phyloP scores from a whole-genome alignment of 2,888 invertebrate genomes.

The Acleris laterana region DNA sequence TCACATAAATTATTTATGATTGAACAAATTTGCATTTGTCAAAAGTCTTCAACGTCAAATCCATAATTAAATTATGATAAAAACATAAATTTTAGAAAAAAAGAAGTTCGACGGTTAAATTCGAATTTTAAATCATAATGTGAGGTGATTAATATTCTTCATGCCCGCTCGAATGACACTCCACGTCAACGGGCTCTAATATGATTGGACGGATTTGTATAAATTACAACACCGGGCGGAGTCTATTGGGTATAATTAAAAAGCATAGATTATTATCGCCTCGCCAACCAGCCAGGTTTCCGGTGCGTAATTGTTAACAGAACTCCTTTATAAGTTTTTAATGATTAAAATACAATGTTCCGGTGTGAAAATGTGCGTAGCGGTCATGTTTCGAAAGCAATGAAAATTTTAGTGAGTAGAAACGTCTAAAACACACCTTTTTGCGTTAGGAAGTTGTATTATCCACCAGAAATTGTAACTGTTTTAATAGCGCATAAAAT shows the following conservation, averaged over 20 bases:
- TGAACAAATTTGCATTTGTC: slow-evolving; percentile 30
- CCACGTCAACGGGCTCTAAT: slow-evolving; percentile 73
- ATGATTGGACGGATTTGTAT: slow-evolving; percentile 80
- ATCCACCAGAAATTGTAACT: neutral
- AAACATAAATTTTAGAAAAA: slow-evolving; percentile 23
- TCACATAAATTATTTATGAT: neutral
- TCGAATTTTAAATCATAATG: slow-evolving; percentile 56
- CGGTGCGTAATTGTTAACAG: slow-evolving; percentile 67
- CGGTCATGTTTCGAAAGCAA: slow-evolving; percentile 7
- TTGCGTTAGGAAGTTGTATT: neutral
- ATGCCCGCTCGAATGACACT: slow-evolving; percentile 63
- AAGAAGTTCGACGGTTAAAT: slow-evolving; percentile 49
- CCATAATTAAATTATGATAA: slow-evolving; percentile 4
- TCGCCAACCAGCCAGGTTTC: slow-evolving; percentile 71
- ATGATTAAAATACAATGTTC: slow-evolving; percentile 50
- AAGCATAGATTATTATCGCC: slow-evolving; percentile 74
- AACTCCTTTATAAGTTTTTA: slow-evolving; percentile 56
- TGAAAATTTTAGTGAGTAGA: slow-evolving; percentile 20
- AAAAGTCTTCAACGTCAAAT: slow-evolving; percentile 19
- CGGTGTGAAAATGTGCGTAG: slow-evolving; percentile 39
- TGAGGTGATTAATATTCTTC: slow-evolving; percentile 71
- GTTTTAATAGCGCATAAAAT: neutral
- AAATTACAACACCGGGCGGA: slow-evolving; percentile 72
- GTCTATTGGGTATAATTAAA: slow-evolving; percentile 75
- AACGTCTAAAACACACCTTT: slow-evolving; percentile 13